These are phyloP conservation scores for Heloderma charlesbogerti DNA, from an alignment of 2,113 vertebrate species.

Conservation along the genomic window DNA sequence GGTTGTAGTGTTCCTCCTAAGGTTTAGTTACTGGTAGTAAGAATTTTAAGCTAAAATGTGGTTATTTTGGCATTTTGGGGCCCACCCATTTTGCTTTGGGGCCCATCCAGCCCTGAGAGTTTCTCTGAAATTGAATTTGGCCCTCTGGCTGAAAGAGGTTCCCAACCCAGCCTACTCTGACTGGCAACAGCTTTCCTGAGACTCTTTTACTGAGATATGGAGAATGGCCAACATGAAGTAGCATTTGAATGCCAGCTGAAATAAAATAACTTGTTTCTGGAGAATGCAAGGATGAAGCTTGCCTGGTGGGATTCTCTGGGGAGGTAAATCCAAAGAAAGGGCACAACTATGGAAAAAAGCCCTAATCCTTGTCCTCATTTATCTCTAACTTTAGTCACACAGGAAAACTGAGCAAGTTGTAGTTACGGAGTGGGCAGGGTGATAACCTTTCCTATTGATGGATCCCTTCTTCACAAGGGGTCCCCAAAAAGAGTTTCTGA, in stretches of 20 bases:
- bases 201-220: neutral
- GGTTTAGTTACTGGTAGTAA: too few relatives aligned
- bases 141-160: neutral
- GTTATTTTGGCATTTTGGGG: too few relatives aligned
- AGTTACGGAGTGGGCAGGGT: too few relatives aligned
- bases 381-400: neutral
- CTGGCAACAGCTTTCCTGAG: neutral
- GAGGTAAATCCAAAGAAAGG: neutral
- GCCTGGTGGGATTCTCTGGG: neutral
- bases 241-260: neutral
- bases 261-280: neutral
- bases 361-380: neutral
- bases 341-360: too few relatives aligned
- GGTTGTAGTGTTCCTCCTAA: too few relatives aligned
- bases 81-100: too few relatives aligned
- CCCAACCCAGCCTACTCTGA: neutral
- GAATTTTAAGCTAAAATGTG: too few relatives aligned
- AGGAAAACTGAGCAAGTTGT: neutral
- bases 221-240: neutral
- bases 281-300: neutral
- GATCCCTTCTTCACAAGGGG: neutral
- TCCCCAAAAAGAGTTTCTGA: neutral
- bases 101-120: neutral
- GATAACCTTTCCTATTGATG: too few relatives aligned
- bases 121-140: neutral